Base-by-base conservation (phyloP, 1,140 invertebrate genomes). In the Neodiprion pinetum region DNA sequence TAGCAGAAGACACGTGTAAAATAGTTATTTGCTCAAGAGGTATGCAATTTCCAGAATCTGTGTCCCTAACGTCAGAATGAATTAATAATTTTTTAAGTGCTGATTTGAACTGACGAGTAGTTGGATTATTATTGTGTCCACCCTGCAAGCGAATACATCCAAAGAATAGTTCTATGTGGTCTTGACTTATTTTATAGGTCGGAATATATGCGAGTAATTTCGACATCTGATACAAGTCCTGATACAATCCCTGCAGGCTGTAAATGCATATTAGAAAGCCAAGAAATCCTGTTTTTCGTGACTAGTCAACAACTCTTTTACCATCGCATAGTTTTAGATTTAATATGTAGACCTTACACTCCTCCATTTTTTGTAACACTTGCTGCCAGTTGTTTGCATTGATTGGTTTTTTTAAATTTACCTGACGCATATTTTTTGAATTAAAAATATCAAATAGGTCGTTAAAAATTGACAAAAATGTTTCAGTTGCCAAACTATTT, bases 11-110 rank as follows among this genome's bases (percentile, higher is more conserved):
- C 50, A 53, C 50, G 50, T 53, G 50, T 14, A 53, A 14, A 14
- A 53, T 53, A 11, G 9, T 53, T 53, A 14, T 53, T 9, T 53
- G 9, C 9, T 53, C 50, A 9, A 53, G 9, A 11, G 50, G 10
- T 53, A 11, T 14, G 14, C 9, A 9, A 53, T 53, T 53, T 53
- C 50, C 50, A 17, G 17, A 17, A 53, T 53, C 14, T 14, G 50
- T 11, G 9, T 9, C 9, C 50, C 10, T 14, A 53, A 53, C 50
- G 9, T 53, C 50, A 53, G 9, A 14, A 53, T 14, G 50, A 11
- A 73, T 65, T n/a, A 76, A 53, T 40, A 73, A 47, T 65, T 70
- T 61, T 67, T 73, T 77, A 67, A 77, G 67, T 12, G 74, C 71
- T 47, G n/a, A 71, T 28, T 53, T 61, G 40, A 78, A 78, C 74